Base-by-base conservation (phyloP, 2,797 vertebrate genomes). In the Cetoscarus ocellatus region DNA sequence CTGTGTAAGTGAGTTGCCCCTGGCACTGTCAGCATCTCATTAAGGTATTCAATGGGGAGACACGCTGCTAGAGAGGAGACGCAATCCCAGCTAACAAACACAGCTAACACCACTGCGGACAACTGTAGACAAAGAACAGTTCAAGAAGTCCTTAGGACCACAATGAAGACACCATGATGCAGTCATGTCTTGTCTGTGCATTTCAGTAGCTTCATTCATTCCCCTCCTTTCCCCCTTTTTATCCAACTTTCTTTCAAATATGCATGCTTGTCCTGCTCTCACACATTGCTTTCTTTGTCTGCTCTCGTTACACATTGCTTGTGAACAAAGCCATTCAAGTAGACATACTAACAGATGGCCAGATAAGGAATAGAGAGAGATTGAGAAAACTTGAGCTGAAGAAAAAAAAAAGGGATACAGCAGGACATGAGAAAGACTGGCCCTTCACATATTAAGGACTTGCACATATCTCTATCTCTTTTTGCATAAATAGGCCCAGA, bases 1-100 rank as follows among this genome's bases (percentile, higher is more conserved):
- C 83, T 86, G 77, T 56, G 45, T 82, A 69, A 80, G 82, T 51
- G 62, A 80, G 82, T 83, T 79, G 80, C 85, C 81, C 66, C 76
- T 59, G 82, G 87, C 86, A 49, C 19, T 82, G 83, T 86, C 86
- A 83, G 80, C 71, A 79, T 85, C 76, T 91, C 89, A 90, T 91
- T 90, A 86, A 78, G 64, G 72, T 74, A 63, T 70, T 75, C 70
- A 83, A 71, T 38, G 70, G 80, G 79, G 68, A 77, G 55, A 70
- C 64, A 70, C 64, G 17, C 53, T 71, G 66, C 69, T 40, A 62
- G 71, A 69, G 38, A 14, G 53, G 42, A 82, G 43, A 65, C 67
- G 73, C 60, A 68, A 70, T 83, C 49, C 56, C 45, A 57, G 66
- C 64, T 56, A 74, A 82, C 49, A 2, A 81, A 86, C 66, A 61